These are phyloP conservation scores for Cepaea hortensis DNA, from an alignment of 2,888 invertebrate species.

Conservation along the genomic window DNA sequence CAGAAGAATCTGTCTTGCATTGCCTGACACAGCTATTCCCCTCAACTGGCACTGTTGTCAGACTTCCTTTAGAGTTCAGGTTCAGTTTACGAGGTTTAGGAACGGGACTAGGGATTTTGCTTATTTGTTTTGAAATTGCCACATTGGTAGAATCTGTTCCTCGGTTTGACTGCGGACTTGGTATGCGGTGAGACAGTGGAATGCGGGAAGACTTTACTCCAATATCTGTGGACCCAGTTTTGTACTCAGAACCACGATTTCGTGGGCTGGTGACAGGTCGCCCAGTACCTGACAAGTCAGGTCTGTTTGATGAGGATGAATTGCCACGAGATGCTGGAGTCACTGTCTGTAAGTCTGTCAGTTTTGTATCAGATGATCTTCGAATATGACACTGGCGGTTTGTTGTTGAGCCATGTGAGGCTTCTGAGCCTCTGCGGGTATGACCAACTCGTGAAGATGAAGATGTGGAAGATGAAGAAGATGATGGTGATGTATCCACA, in stretches of 20 bases:
- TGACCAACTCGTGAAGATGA: conserved; percentile 28
- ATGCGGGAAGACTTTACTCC: conserved; percentile 45
- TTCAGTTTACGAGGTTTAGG: conserved; percentile 54
- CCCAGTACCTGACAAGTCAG: not conserved
- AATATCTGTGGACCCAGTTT: conserved; percentile 1
- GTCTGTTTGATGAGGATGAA: not conserved
- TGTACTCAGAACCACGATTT: conserved; percentile 1
- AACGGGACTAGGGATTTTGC: conserved; percentile 54
- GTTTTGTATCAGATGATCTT: conserved; percentile 45
- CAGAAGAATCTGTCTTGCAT: conserved; percentile 38
- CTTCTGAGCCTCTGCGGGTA: conserved; percentile 37
- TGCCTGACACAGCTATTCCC: conserved; percentile 58
- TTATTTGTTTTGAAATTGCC: conserved; percentile 49
- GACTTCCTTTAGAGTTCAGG: conserved; percentile 45
- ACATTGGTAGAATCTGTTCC: conserved; percentile 46
- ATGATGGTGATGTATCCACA: conserved; percentile 32
- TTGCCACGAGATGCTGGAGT: conserved; percentile 10
- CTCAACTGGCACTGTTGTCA: conserved; percentile 57
- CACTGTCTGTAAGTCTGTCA: conserved; percentile 26
- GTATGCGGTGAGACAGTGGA: conserved; percentile 50
- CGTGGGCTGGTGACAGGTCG: conserved; percentile 7
- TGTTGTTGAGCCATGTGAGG: not conserved
- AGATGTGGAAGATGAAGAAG: conserved; percentile 36
- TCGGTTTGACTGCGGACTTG: conserved; percentile 45
- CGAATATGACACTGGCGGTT: conserved; percentile 36